Evolutionary conservation across 2,888 invertebrate species (phyloP), one percentile per base, ranked within the genome.

Genomic region (Philereme vetulata): DNA sequence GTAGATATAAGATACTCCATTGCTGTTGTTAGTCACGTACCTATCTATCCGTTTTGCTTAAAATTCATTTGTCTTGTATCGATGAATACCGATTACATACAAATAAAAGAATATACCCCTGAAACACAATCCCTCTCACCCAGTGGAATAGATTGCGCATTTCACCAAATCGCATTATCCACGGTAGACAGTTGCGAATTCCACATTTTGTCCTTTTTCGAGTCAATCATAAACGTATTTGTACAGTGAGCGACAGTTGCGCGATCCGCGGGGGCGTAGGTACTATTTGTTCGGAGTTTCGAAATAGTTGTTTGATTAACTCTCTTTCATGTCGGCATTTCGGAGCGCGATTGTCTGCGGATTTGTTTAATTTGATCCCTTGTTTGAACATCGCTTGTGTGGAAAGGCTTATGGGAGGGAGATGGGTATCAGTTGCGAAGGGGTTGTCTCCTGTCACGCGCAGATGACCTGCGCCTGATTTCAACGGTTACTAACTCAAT

Each of bases 351-450:
- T 89, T 88, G 88, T 88, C 83, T 78, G 82, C 82, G 86, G 88
- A 90, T 90, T 90, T 89, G 90, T 90, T 89, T 89, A 90, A 91
- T 89, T 91, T 85, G 85, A 82, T 82, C 89, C 88, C 89, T 92
- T 91, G 91, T 91, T 90, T 90, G 90, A 86, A 75, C 75, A 70
- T 70, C 85, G 82, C 80, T 85, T 85, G 86, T 86, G 89, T 88
- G 88, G 82, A 88, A 85, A 85, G 85, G 88, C 84, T 85, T 82
- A 85, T 6, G 78, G 74, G 79, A 74, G 76, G 72, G 75, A 83
- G 85, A 84, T 78, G 72, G 73, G 72, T 85, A 86, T 87, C 86
- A 74, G 80, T 68, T 68, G 67, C 62, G 51, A 74, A 81, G 81
- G 84, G 84, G 81, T 82, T 88, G 85, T 86, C 88, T 80, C 64